Percentiles rank a stretch among this genome's conserved stretches.
Conservation (phyloP, 1,140 invertebrate genomes). For the Drosophila jambulina region DNA sequence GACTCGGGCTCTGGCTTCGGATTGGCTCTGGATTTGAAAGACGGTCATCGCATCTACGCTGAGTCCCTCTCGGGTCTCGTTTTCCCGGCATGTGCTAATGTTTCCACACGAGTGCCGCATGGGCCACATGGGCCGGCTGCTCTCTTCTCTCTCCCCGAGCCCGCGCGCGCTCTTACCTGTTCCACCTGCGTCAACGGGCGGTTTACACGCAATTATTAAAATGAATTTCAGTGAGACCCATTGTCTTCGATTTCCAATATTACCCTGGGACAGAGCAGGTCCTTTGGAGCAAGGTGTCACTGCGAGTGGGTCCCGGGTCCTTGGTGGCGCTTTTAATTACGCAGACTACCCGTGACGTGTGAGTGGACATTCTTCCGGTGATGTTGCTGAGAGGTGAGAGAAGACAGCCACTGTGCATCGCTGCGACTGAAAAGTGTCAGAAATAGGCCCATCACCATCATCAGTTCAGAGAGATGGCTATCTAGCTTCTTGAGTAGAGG, state of each 20-base stretch:
- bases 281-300: constrained; percentile 3
- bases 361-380: constrained; percentile 42
- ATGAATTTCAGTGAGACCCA: constrained; percentile 28
- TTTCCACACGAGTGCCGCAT: constrained; percentile 53
- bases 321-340: constrained; percentile 16
- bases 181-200: constrained; percentile 54
- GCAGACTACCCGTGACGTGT: constrained; percentile 22
- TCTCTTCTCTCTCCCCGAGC: constrained; percentile 16
- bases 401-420: constrained; percentile 26
- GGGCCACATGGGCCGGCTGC: constrained; percentile 13
- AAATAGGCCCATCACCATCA: constrained; percentile 30
- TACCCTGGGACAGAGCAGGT: background rate
- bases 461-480: constrained; percentile 6
- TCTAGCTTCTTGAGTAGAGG: background rate
- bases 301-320: constrained; percentile 12
- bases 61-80: constrained; percentile 46
- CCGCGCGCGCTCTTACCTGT: constrained; percentile 14
- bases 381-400: constrained; percentile 13
- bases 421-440: constrained; percentile 27
- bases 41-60: constrained; percentile 17
- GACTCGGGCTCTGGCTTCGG: constrained; percentile 10
- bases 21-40: constrained; percentile 12
- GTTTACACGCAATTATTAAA: constrained; percentile 69
- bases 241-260: constrained; percentile 66
- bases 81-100: constrained; percentile 60